These are phyloP conservation scores for Hypocryptadius cinnamomeus DNA, from an alignment of 2,113 vertebrate genomes.

Conservation along the genomic window DNA sequence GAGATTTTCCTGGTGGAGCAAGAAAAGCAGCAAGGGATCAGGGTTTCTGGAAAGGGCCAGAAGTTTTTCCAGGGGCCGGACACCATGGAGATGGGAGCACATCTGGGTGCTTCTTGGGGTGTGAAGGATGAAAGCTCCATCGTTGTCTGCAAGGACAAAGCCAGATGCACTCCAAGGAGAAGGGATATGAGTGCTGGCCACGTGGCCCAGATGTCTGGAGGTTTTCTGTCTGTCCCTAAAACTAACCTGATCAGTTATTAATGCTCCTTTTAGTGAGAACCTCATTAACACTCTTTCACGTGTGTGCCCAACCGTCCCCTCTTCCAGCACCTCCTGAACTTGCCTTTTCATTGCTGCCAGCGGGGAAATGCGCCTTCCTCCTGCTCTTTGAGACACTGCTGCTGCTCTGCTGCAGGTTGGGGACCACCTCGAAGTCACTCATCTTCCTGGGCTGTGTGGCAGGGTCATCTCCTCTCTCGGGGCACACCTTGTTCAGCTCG, in stretches of 20 bases:
- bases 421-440: constrained; percentile 24
- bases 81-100: background rate
- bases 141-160: background rate
- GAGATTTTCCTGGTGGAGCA: constrained; percentile 61
- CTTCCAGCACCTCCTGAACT: background rate
- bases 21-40: background rate
- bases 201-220: background rate
- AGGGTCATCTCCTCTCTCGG: constrained; percentile 15
- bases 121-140: background rate
- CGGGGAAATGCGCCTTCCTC: constrained; percentile 1
- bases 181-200: background rate
- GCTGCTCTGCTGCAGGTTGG: constrained; percentile 48
- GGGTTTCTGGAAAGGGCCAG: background rate
- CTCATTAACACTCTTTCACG: rapidly evolving
- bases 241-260: background rate
- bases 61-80: background rate
- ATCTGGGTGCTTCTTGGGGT: background rate
- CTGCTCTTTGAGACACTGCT: constrained; percentile 24
- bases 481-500: background rate
- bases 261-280: background rate
- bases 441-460: background rate
- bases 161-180: background rate
- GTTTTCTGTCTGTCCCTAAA: background rate
- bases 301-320: rapidly evolving
- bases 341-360: constrained; percentile 59